Evolutionary conservation across 2,888 invertebrate genomes (phyloP), one percentile per base, ranked within the genome.

Genomic region (Acanthosoma haemorrhoidale): DNA sequence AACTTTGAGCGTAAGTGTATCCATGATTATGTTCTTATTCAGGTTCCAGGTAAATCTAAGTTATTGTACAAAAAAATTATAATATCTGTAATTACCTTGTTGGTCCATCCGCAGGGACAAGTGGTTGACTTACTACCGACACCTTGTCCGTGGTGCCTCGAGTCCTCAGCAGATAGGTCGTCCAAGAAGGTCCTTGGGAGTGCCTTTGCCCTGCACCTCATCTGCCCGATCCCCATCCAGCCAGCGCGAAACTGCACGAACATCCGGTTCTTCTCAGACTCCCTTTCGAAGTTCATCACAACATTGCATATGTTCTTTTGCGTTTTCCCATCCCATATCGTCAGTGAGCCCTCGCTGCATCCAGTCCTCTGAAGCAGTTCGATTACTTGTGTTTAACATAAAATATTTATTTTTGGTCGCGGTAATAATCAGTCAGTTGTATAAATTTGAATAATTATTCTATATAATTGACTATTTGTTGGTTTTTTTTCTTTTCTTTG

Each of bases 31-130:
- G n/a, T n/a, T n/a, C n/a, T n/a, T n/a, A n/a, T n/a, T n/a, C n/a
- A n/a, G n/a, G n/a, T n/a, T n/a, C n/a, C n/a, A n/a, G n/a, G n/a
- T n/a, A n/a, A n/a, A n/a, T n/a, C n/a, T n/a, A n/a, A n/a, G n/a
- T n/a, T n/a, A n/a, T n/a, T n/a, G n/a, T n/a, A n/a, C n/a, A n/a
- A n/a, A n/a, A n/a, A n/a, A n/a, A n/a, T n/a, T n/a, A n/a, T n/a
- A n/a, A n/a, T n/a, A n/a, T n/a, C n/a, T n/a, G n/a, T 32, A 32
- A 1, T 34, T 39, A 73, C 73, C 43, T 64, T 63, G 25, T 73
- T 73, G 6, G 70, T 68, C 73, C 73, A 73, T 4, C 73, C 73
- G 41, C 73, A 73, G 5, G 67, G 51, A 36, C 73, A 73, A 3
- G 64, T 34, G n/a, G 73, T 70, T 11, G 18, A n/a, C n/a, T 34